Evolutionary conservation across 1,140 invertebrate genomes (phyloP), one percentile per base, ranked within the genome.

Genomic region (Plutomurus gul): DNA sequence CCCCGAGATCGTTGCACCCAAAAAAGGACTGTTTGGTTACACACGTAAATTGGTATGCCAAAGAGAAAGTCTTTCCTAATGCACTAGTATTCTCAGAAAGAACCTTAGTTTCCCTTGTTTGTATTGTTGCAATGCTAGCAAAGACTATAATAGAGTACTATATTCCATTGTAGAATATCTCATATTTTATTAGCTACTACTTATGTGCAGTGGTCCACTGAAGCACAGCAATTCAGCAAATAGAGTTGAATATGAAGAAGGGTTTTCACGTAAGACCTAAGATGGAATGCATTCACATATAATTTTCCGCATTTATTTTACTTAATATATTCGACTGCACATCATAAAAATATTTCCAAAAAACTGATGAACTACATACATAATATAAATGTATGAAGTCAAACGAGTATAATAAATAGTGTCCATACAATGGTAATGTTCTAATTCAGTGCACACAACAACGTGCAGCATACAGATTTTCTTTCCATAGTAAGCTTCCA

Each of bases 31-130:
- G n/a, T n/a, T n/a, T n/a, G n/a, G 16, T 30, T 7, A 33, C 13
- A 25, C 25, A 33, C 18, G 36, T 30, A 65, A 65, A 65, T 65
- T 65, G 56, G 56, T 33, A 65, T 65, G 56, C 56, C 56, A 65
- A 65, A 65, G 56, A 65, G 56, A 65, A 65, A 65, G 56, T 65
- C 56, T n/a, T 65, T 65, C 56, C 56, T 65, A 65, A 65, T 65
- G 56, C 56, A 65, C 56, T 33, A 43, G 1, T 43, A n/a, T 65
- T 65, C 56, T 33, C 56, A 33, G 56, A 65, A 25, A 65, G 27
- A 30, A 33, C 56, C 36, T 65, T 65, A 30, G 56, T 65, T 65
- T 65, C 22, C n/a, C 27, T 33, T 33, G 36, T 43, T 13, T 51
- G 56, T 60, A 60, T 60, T 18, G 33, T 30, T 22, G 27, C 39